A percentile compares a stretch with the other conserved stretches of the same genome.
Evolutionary conservation across 2,113 vertebrate species (phyloP).

Genomic region (Myocastor coypus): DNA sequence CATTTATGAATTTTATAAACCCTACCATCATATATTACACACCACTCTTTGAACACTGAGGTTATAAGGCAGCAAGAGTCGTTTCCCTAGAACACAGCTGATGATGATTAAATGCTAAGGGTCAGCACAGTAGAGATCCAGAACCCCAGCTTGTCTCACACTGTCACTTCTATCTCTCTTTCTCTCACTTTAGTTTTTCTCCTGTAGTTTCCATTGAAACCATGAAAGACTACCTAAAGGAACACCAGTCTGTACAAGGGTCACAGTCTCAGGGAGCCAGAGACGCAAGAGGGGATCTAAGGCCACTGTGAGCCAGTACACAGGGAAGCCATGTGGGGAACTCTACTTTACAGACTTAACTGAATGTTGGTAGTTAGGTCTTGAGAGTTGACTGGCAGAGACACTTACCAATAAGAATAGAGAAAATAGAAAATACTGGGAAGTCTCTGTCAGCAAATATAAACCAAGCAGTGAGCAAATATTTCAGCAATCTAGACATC

Average conservation of each 20-base stretch:
- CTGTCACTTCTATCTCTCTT: not conserved
- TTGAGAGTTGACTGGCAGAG: not conserved
- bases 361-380: not conserved
- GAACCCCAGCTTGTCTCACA: not conserved
- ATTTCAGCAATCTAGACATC: not conserved
- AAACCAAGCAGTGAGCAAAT: not conserved
- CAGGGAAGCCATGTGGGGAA: not conserved
- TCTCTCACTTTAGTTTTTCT: not conserved
- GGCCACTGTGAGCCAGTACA: not conserved
- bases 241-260: not conserved
- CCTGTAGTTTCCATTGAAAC: not conserved
- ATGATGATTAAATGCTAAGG: no score
- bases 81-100: not conserved
- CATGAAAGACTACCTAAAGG: not conserved
- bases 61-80: not conserved
- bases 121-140: not conserved
- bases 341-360: not conserved
- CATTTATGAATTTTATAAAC: not conserved
- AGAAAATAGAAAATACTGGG: accelerated
- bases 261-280: not conserved
- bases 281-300: not conserved
- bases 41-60: not conserved
- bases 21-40: not conserved
- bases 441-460: not conserved
- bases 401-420: not conserved